Conservation (phyloP, 2,888 invertebrate genomes). For the Megastigmus dorsalis region DNA sequence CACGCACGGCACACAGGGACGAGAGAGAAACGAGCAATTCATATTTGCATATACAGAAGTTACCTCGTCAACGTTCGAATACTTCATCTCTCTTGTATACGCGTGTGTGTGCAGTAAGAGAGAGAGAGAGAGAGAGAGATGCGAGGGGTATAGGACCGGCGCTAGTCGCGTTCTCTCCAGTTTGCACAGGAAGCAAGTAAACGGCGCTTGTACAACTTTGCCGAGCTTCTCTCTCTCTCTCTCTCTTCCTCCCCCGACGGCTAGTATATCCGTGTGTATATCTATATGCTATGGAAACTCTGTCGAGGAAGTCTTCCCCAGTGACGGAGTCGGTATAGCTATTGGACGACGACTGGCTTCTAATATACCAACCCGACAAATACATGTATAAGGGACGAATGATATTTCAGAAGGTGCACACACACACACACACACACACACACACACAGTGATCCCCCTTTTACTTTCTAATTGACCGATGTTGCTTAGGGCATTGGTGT, state of each 20-base stretch:
- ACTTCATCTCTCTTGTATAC: neutral
- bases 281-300: no score
- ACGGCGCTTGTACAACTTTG: slow-evolving; percentile 27
- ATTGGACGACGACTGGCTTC: slow-evolving; percentile 3
- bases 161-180: neutral
- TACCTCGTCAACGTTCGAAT: slow-evolving; percentile 2
- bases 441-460: no score
- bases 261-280: no score
- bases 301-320: no score
- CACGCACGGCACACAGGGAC: no score
- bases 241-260: no score
- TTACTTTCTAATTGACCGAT: no score
- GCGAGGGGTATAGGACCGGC: neutral
- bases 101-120: no score
- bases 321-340: neutral
- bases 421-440: no score
- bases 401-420: slow-evolving; percentile 28
- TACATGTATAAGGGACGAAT: neutral
- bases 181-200: neutral
- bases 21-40: slow-evolving; percentile 11
- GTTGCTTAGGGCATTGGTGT: no score
- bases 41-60: slow-evolving; percentile 31
- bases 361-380: no score
- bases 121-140: neutral
- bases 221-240: neutral